Percentiles rank a stretch among this genome's conserved stretches.
Evolutionary conservation across 2,888 invertebrate genomes (phyloP).

Genomic region (Drosophila anceps): DNA sequence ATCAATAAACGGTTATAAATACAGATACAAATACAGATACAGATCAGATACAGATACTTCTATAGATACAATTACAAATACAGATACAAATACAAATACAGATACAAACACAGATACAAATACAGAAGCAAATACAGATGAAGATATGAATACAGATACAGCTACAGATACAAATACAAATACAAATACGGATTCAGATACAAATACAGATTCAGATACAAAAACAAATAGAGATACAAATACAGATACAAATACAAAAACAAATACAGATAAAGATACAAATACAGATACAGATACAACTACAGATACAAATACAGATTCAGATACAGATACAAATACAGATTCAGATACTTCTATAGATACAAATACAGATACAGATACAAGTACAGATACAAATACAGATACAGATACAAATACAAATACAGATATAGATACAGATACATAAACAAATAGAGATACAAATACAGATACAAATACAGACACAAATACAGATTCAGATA

Average conservation of each 20-base stretch:
- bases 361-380: conserved; percentile 12
- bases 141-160: conserved; percentile 7
- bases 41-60: conserved; percentile 1
- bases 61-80: conserved; percentile 1
- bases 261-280: conserved; percentile 1
- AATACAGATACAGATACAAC: conserved; percentile 9
- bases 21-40: neutral
- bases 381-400: conserved; percentile 6
- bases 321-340: conserved; percentile 17
- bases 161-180: neutral
- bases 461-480: conserved; percentile 3
- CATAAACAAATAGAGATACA: conserved; percentile 1
- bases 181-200: conserved; percentile 13
- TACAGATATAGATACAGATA: conserved; percentile 11
- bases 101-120: neutral
- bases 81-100: conserved; percentile 14
- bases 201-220: conserved; percentile 9
- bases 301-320: conserved; percentile 7
- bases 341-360: conserved; percentile 1
- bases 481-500: neutral
- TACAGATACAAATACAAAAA: neutral
- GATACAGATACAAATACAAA: conserved; percentile 8
- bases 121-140: neutral
- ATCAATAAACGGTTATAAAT: neutral
- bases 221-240: neutral